Percentiles rank a stretch among this genome's conserved stretches.
Conservation (phyloP, 1,140 invertebrate genomes). For the Bombus vancouverensis region DNA sequence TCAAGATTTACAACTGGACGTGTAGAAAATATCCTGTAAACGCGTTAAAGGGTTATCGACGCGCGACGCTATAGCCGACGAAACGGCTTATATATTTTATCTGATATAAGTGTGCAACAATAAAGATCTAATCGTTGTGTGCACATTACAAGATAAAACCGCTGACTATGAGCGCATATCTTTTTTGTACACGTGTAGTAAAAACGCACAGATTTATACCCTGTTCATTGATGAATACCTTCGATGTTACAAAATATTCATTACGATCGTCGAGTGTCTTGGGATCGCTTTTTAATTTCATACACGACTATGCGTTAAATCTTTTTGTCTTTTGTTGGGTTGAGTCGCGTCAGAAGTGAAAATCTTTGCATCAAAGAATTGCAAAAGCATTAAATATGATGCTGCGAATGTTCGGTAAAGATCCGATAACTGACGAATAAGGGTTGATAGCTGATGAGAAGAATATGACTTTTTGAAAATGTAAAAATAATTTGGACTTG, state of each 20-base stretch:
- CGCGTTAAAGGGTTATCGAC: constrained; percentile 20
- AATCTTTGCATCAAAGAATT: neutral
- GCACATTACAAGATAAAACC: constrained; percentile 24
- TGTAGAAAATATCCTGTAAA: constrained; percentile 47
- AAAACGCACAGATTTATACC: constrained; percentile 22
- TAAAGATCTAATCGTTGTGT: constrained; percentile 48
- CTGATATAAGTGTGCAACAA: constrained; percentile 23
- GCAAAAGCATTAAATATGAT: no score
- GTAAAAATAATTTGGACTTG: neutral
- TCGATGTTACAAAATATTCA: constrained; percentile 2
- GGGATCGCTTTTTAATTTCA: neutral
- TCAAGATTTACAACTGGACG: constrained; percentile 34
- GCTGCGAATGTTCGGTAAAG: neutral
- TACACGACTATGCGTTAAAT: neutral
- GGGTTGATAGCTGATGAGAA: neutral
- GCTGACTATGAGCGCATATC: neutral
- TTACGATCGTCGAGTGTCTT: neutral
- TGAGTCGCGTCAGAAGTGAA: neutral
- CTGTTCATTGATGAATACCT: neutral
- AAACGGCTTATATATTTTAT: constrained; percentile 26
- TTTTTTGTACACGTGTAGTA: neutral
- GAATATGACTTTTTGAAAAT: neutral
- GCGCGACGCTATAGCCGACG: neutral
- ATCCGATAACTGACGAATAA: neutral
- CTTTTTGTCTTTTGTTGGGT: neutral